These are phyloP conservation scores for Dipodomys stephensi DNA, from an alignment of 2,113 vertebrate genomes.

Conservation along the genomic window DNA sequence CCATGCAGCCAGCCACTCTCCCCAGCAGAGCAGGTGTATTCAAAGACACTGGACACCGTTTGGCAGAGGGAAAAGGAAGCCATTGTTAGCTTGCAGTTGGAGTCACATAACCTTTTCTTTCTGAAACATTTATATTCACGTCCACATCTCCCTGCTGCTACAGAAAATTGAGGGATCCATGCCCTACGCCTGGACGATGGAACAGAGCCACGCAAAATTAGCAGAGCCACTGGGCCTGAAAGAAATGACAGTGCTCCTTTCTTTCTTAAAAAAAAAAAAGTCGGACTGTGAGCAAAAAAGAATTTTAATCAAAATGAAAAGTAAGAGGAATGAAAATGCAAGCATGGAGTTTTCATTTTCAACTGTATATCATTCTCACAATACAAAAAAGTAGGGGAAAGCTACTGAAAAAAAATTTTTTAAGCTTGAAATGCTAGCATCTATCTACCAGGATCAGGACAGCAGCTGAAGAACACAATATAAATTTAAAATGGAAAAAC, in stretches of 20 bases:
- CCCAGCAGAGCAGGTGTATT: constrained; percentile 66
- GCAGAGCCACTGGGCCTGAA: constrained; percentile 67
- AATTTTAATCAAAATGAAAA: constrained; percentile 76
- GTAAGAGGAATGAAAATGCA: not conserved
- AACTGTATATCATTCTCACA: not conserved
- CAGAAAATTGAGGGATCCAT: constrained; percentile 73
- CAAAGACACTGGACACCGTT: constrained; percentile 62
- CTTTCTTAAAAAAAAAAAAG: constrained; percentile 9
- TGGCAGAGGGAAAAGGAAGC: constrained; percentile 70
- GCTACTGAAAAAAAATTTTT: not conserved
- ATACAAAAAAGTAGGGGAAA: not conserved
- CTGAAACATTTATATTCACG: constrained; percentile 75
- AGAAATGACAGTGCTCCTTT: constrained; percentile 31
- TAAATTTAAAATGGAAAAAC: constrained; percentile 52
- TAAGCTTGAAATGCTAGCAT: constrained; percentile 38
- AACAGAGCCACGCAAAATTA: constrained; percentile 65
- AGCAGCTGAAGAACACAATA: not conserved
- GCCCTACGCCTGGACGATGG: constrained; percentile 48
- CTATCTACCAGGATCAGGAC: not conserved
- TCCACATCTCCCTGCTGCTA: constrained; percentile 66
- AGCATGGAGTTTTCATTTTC: constrained; percentile 49
- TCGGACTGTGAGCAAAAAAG: constrained; percentile 53
- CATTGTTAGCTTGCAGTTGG: constrained; percentile 62
- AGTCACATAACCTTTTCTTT: constrained; percentile 75
- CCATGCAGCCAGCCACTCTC: not conserved